Percentiles rank a stretch among this genome's conserved stretches.
Evolutionary conservation across 1,140 invertebrate species (phyloP).

Genomic region (Platorchestia sp.): DNA sequence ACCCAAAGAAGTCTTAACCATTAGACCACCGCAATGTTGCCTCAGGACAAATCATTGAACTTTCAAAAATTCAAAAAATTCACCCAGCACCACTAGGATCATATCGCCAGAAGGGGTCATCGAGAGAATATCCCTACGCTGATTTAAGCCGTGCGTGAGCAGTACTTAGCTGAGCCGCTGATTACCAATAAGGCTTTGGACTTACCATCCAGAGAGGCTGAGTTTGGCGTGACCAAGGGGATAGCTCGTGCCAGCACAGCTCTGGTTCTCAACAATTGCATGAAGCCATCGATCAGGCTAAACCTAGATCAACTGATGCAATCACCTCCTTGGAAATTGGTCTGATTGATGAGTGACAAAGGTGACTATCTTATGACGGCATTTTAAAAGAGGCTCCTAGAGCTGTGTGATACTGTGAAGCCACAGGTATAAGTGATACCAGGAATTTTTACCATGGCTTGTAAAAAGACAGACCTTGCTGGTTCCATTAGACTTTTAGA

Average conservation of each 20-base stretch:
- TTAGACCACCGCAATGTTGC: not conserved
- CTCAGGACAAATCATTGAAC: not conserved
- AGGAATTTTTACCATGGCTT: not conserved
- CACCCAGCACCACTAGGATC: not conserved
- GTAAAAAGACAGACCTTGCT: not conserved
- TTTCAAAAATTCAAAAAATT: not conserved
- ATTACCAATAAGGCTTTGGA: not conserved
- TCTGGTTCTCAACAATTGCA: not conserved
- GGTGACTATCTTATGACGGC: not conserved
- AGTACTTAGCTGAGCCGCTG: not conserved
- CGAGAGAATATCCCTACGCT: not conserved
- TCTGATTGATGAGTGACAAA: constrained; percentile 15
- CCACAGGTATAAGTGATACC: not conserved
- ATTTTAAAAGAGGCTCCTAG: not conserved
- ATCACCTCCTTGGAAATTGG: not conserved
- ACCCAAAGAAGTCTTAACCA: not conserved
- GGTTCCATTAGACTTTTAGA: not conserved
- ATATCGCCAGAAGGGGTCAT: not conserved
- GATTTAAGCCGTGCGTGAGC: not conserved
- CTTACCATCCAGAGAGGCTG: not conserved
- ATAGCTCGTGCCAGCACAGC: not conserved
- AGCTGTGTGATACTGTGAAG: not conserved
- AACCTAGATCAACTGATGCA: constrained; percentile 20
- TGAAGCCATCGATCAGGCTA: not conserved
- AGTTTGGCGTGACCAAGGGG: not conserved